Conservation (phyloP, 2,888 invertebrate species). For the Hylaea fasciaria region DNA sequence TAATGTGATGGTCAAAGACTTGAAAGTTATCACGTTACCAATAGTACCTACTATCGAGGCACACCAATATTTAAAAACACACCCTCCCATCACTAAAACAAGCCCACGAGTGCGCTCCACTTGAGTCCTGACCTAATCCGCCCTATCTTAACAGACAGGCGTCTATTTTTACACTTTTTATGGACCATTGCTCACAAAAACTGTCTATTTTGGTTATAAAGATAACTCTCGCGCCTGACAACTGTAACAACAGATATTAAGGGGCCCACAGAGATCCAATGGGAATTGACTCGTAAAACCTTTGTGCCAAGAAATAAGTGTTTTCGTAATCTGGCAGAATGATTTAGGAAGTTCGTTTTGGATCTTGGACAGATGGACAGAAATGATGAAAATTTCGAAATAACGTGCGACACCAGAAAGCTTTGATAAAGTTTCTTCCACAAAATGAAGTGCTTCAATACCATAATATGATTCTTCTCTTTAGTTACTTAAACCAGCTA, state of each 20-base stretch:
- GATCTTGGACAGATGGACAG: neutral
- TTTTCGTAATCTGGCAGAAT: conserved; percentile 30
- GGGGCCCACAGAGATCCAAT: conserved; percentile 25
- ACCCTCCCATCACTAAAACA: conserved; percentile 40
- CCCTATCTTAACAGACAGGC: conserved; percentile 34
- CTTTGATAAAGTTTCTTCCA: no score
- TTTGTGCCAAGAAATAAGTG: conserved; percentile 25
- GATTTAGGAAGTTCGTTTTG: conserved; percentile 21
- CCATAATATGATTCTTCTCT: no score
- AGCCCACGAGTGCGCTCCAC: conserved; percentile 32
- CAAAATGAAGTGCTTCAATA: no score
- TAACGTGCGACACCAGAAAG: no score
- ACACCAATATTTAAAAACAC: conserved; percentile 16
- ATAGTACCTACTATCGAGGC: no score
- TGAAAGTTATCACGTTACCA: no score
- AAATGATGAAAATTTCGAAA: neutral
- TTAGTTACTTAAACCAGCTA: no score
- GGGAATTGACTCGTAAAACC: conserved; percentile 35
- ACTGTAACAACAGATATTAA: conserved; percentile 42
- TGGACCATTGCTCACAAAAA: conserved; percentile 38
- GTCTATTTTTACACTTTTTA: conserved; percentile 44
- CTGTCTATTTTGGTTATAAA: conserved; percentile 35
- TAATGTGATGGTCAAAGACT: no score
- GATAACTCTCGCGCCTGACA: conserved; percentile 37
- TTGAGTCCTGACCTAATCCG: conserved; percentile 42